A percentile compares a stretch with the other conserved stretches of the same genome.
phyloP scores from a whole-genome alignment of 1,140 invertebrate genomes.

The Drosophila arawakana region DNA sequence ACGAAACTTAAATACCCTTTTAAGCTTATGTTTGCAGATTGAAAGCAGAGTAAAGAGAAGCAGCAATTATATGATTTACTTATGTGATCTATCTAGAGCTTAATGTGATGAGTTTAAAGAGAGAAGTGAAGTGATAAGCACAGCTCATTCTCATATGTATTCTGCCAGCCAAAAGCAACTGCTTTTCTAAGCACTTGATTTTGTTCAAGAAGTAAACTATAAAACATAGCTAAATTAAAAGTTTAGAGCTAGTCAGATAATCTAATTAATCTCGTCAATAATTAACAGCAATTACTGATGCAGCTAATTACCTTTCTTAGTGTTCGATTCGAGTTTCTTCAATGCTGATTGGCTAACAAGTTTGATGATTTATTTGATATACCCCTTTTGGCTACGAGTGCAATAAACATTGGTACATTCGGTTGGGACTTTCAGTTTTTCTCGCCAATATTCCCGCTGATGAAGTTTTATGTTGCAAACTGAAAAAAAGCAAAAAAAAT shows the following conservation, averaged over 20 bases:
- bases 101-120: background rate
- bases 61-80: too few species aligned
- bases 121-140: background rate
- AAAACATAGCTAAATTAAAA: too few species aligned
- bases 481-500: constrained; percentile 48
- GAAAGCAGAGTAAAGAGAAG: too few species aligned
- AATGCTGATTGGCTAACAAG: constrained; percentile 4
- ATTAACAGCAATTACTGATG: background rate
- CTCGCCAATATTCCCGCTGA: constrained; percentile 75
- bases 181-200: too few species aligned
- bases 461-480: constrained; percentile 72
- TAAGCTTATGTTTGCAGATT: too few species aligned
- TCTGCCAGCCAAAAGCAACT: too few species aligned
- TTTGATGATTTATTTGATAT: constrained; percentile 9
- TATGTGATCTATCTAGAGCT: too few species aligned
- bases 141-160: too few species aligned
- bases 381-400: constrained; percentile 2
- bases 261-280: background rate
- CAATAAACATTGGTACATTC: constrained; percentile 37
- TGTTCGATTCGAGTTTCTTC: background rate
- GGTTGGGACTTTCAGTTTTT: constrained; percentile 65
- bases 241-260: background rate
- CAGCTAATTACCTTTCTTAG: constrained; percentile 4
- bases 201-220: too few species aligned
- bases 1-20: constrained; percentile 45